Evolutionary conservation across 2,113 vertebrate species (phyloP), one percentile per base, ranked within the genome.

Genomic region (Engraulis encrasicolus): DNA sequence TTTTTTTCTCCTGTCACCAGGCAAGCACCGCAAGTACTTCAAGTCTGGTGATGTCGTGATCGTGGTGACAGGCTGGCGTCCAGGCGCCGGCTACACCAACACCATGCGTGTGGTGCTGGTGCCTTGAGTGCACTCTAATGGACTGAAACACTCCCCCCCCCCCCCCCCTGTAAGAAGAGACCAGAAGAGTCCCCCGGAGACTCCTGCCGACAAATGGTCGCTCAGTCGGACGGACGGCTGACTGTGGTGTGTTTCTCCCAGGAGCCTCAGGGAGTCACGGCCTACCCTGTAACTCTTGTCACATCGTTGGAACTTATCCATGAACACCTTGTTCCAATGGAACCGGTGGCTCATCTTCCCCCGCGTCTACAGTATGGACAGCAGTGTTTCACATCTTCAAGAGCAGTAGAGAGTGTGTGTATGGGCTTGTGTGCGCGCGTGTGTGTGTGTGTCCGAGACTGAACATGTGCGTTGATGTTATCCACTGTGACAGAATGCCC

Each of bases 61-160:
- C 0, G 97, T 99, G 6, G 95, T 99, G 84, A 99, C 97, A 0
- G 98, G 98, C 78, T 99, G 98, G 98, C 97, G 97, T 85, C 98
- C 98, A 0, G 98, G 98, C 40, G 94, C 97, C 0, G 98, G 98
- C 81, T 99, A 97, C 93, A 99, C 98, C 93, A 99, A 99, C 95
- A 99, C 98, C 89, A 98, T 99, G 98, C 97, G 98, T 23, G 96
- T 99, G 49, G 96, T 99, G 89, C 96, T 97, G 0, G 97, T 99
- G 61, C 96, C 97, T 40, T 99, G 92, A 97, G 83, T 14, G 19
- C 85, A 81, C 74, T 79, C 12, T 85, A 71, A n/a, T 5, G 50
- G 88, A 92, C 58, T 78, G 81, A 81, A n/a, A 74, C 84, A 1
- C 87, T 74, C 58, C 49, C 78, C 78, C 27, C 50, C 61, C 0